These are phyloP conservation scores for Limnephilus rhombicus DNA, from an alignment of 2,888 invertebrate genomes.

Conservation along the genomic window DNA sequence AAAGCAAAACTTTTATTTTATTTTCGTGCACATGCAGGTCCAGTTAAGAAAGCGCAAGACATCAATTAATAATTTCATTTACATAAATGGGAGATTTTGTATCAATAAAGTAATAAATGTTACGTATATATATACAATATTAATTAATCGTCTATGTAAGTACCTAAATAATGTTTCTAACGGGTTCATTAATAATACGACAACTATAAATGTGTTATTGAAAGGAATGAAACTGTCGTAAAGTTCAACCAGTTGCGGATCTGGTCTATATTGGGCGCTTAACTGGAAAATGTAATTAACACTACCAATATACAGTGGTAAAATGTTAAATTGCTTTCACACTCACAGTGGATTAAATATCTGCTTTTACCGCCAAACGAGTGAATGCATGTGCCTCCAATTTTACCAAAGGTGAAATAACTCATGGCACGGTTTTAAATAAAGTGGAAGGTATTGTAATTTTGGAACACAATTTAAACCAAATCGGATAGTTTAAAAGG, in stretches of 20 bases:
- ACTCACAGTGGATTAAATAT: neutral
- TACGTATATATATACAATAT: neutral
- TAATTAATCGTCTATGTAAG: neutral
- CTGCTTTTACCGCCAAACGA: neutral
- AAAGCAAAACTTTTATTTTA: neutral
- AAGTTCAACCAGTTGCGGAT: neutral
- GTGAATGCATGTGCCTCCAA: neutral
- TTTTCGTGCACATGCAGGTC: neutral
- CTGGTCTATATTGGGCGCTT: neutral
- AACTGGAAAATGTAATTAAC: neutral
- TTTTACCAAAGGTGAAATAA: neutral
- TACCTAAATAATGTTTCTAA: neutral
- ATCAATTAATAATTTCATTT: neutral
- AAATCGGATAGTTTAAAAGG: neutral
- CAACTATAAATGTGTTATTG: neutral
- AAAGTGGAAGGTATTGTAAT: neutral
- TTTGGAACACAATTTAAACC: neutral
- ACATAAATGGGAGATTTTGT: neutral
- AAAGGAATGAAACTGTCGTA: neutral
- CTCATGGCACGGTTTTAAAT: neutral
- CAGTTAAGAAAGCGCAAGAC: neutral
- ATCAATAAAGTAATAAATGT: neutral
- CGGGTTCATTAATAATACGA: neutral
- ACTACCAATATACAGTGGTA: constrained; percentile 1
- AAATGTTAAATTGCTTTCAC: neutral